Evolutionary conservation across 2,888 invertebrate genomes (phyloP), one percentile per base, ranked within the genome.

Genomic region (Microctonus aethiopoides): DNA sequence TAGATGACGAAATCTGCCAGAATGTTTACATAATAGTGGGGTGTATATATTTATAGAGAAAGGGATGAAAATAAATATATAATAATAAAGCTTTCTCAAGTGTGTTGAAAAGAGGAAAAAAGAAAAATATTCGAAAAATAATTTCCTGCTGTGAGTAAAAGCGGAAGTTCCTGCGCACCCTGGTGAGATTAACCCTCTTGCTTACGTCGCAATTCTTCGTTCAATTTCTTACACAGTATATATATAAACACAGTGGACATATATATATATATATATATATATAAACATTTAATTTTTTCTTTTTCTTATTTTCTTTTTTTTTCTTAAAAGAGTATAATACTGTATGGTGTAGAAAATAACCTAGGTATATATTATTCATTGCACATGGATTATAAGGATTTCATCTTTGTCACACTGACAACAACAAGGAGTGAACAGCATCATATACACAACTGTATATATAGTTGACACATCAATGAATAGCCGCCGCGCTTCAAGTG

Each of bases 121-220:
- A 29, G 29, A 29, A 29, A 29, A 56, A 39, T 13, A 22, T 10
- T 24, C 9, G 13, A 46, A 20, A 59, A 16, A 51, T 46, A 57
- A 56, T 51, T 51, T 46, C 64, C 59, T 39, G 69, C 68, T 69
- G 64, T 32, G 64, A 59, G 32, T 57, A 59, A 36, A 59, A 64
- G 52, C 64, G 65, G 65, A 65, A 65, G 65, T 65, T 64, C 56
- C 52, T 11, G 39, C 22, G 52, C 61, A 32, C 52, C 26, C 22
- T 29, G 36, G 60, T 51, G 59, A 70, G 65, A 70, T 70, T 66
- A 70, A 70, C 65, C 70, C 70, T 62, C 60, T 70, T 60, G 61
- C 65, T 65, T 63, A 26, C 57, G 46, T 69, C 69, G 69, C 69
- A 34, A 69, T 70, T 61, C 65, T 70, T 70, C 24, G 10, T 66